phyloP scores from a whole-genome alignment of 2,113 vertebrate species.

The Choloepus hoffmanni region DNA sequence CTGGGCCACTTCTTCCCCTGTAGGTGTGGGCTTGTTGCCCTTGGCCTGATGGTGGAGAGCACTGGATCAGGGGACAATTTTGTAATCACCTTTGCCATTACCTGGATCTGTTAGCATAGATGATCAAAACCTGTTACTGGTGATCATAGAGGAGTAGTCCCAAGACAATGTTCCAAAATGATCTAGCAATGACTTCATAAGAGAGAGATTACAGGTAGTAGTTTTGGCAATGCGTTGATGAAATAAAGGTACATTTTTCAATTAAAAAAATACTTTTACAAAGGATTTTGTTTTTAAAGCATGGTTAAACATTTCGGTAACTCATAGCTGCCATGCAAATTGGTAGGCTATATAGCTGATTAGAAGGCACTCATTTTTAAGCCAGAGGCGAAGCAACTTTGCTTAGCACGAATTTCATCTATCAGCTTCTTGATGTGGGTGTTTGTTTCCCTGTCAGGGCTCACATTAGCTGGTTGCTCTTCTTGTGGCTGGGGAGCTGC shows the following conservation, averaged over 20 bases:
- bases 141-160: conserved; percentile 39
- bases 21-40: conserved; percentile 47
- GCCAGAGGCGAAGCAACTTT: conserved; percentile 73
- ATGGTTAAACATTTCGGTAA: conserved; percentile 57
- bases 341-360: conserved; percentile 38
- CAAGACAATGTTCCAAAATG: conserved; percentile 49
- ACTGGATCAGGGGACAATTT: conserved; percentile 73
- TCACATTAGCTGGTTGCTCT: conserved; percentile 44
- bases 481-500: background rate
- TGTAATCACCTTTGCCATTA: conserved; percentile 67
- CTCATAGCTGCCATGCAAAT: conserved; percentile 42
- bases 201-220: conserved; percentile 40
- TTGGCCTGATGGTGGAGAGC: conserved; percentile 71
- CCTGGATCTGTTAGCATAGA: conserved; percentile 15
- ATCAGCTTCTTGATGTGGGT: conserved; percentile 52
- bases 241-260: conserved; percentile 57
- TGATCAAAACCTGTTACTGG: conserved; percentile 63
- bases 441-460: conserved; percentile 60
- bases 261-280: conserved; percentile 28
- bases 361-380: conserved; percentile 67
- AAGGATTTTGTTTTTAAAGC: conserved; percentile 51
- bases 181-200: conserved; percentile 47
- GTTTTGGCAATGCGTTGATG: conserved; percentile 70
- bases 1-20: conserved; percentile 26
- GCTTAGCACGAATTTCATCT: conserved; percentile 68